Percentiles rank a stretch among this genome's conserved stretches.
Evolutionary conservation across 2,113 vertebrate genomes (phyloP).

Genomic region (Junco hyemalis): DNA sequence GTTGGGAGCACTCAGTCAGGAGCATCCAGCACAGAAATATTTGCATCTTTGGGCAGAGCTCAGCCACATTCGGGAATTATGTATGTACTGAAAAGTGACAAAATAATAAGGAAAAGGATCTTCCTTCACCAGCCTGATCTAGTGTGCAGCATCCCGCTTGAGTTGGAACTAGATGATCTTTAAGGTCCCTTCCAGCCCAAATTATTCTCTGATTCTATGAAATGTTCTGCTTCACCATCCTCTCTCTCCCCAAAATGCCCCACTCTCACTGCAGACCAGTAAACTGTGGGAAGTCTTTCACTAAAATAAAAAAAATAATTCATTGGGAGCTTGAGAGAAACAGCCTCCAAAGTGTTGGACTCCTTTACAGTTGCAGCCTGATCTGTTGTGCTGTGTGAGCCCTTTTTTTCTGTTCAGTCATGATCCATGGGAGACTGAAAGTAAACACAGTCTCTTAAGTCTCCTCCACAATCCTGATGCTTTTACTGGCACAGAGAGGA

Average conservation of each 20-base stretch:
- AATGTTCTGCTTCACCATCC: neutral
- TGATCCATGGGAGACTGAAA: neutral
- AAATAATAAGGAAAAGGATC: neutral
- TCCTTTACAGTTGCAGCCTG: neutral
- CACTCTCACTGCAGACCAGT: neutral
- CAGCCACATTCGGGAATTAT: neutral
- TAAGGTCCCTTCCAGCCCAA: neutral
- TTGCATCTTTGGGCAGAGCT: neutral
- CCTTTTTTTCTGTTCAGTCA: neutral
- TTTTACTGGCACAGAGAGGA: neutral
- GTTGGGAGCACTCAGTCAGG: neutral
- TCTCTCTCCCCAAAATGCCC: neutral
- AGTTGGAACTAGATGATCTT: neutral
- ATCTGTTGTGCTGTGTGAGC: neutral
- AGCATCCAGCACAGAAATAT: neutral
- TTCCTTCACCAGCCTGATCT: neutral
- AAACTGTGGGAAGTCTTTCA: neutral
- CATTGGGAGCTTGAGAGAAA: neutral
- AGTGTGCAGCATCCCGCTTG: neutral
- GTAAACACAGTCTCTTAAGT: constrained; percentile 24
- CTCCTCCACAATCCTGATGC: neutral
- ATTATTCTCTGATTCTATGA: neutral
- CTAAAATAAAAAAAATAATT: neutral
- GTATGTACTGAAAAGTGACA: neutral
- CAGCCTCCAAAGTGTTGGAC: neutral